Percentiles rank a stretch among this genome's conserved stretches.
phyloP scores from a whole-genome alignment of 2,797 vertebrate species.

The Bucorvus abyssinicus region DNA sequence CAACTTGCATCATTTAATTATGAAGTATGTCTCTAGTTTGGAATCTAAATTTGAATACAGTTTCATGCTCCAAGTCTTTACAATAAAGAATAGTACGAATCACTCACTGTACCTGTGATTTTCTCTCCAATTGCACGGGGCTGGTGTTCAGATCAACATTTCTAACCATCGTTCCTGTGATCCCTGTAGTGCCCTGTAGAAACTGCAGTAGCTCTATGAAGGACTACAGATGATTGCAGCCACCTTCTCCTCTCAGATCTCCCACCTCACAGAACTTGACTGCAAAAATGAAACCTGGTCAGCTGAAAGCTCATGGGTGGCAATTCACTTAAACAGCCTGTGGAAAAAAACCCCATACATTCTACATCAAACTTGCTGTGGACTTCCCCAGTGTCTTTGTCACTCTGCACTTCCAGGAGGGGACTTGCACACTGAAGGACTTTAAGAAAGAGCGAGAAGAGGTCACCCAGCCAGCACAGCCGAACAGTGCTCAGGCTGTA shows the following conservation, averaged over 20 bases:
- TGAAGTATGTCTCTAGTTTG: neutral
- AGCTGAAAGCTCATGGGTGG: neutral
- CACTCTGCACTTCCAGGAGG: neutral
- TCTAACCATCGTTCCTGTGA: neutral
- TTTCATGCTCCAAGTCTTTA: neutral
- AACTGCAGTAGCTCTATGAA: neutral
- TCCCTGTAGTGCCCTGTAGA: neutral
- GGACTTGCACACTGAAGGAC: neutral
- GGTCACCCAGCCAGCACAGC: neutral
- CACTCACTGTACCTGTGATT: neutral
- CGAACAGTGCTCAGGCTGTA: neutral
- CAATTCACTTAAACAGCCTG: neutral
- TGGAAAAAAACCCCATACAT: fast-evolving
- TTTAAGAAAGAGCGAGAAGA: neutral
- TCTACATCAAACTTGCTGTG: neutral
- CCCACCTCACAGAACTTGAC: neutral
- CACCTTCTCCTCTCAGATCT: neutral
- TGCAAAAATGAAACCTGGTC: neutral
- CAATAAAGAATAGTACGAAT: neutral
- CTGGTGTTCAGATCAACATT: neutral
- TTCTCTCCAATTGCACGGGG: neutral
- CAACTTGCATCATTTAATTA: slow-evolving; percentile 2
- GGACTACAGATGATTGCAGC: neutral
- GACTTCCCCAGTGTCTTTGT: neutral
- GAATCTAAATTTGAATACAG: neutral